Percentiles rank a stretch among this genome's conserved stretches.
Conservation (phyloP, 2,888 invertebrate species). For the Abrostola triplasia region DNA sequence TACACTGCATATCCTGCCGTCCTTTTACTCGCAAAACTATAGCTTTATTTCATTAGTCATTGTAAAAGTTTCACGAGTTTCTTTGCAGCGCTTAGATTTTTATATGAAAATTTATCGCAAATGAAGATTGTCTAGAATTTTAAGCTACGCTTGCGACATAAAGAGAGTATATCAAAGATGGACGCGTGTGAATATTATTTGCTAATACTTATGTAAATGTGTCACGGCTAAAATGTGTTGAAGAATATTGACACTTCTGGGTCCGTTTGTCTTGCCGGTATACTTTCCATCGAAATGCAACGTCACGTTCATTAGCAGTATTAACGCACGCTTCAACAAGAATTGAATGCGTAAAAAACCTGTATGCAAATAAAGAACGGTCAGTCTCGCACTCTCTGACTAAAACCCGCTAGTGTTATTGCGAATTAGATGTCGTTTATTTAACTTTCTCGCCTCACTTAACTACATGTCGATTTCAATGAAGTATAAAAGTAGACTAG, state of each 20-base stretch:
- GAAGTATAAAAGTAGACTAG: conserved; percentile 49
- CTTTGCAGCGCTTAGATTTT: conserved; percentile 13
- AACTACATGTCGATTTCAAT: conserved; percentile 54
- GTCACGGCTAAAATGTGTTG: conserved; percentile 26
- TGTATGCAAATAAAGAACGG: conserved; percentile 48
- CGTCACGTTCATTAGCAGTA: conserved; percentile 43
- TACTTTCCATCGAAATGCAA: conserved; percentile 39
- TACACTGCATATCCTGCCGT: conserved; percentile 9
- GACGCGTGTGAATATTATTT: conserved; percentile 22
- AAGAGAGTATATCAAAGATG: conserved; percentile 1
- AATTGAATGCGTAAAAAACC: conserved; percentile 49
- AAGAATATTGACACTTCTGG: conserved; percentile 37
- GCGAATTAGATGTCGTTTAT: conserved; percentile 54
- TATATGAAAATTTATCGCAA: conserved; percentile 12
- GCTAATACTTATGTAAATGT: conserved; percentile 33
- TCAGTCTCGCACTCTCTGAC: conserved; percentile 39
- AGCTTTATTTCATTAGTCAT: too few relatives aligned
- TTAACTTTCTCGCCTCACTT: conserved; percentile 63
- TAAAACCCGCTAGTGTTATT: conserved; percentile 50
- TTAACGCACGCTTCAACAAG: conserved; percentile 37
- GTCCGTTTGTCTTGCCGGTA: conserved; percentile 22
- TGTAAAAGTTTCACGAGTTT: conserved; percentile 4
- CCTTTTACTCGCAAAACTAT: conserved; percentile 12
- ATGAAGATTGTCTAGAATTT: conserved; percentile 14
- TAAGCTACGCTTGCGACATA: conserved; percentile 3